Conservation (phyloP, 2,888 invertebrate genomes). For the Hyalella azteca region DNA sequence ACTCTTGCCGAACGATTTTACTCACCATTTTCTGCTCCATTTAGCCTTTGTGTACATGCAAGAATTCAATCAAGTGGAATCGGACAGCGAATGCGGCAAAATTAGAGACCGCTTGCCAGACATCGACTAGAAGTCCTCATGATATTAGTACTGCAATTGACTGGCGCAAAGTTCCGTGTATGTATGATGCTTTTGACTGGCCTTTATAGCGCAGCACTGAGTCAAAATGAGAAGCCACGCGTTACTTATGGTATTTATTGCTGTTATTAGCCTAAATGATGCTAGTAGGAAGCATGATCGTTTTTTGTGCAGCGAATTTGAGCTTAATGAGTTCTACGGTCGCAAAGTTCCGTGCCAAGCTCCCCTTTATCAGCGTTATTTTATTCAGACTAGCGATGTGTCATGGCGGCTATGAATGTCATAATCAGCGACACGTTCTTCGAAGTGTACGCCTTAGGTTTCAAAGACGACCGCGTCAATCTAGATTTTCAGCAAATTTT, state of each 20-base stretch:
- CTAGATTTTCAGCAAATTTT: no score
- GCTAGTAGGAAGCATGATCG: not conserved
- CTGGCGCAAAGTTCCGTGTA: not conserved
- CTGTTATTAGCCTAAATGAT: not conserved
- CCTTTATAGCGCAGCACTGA: not conserved
- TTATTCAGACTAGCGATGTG: not conserved
- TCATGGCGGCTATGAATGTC: not conserved
- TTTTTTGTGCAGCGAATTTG: no score
- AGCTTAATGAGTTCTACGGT: no score
- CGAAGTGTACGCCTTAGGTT: no score
- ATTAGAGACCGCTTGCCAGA: constrained; percentile 7
- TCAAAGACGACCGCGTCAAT: no score
- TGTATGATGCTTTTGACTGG: not conserved
- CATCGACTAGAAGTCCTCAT: not conserved
- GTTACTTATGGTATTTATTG: not conserved
- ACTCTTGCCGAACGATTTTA: not conserved
- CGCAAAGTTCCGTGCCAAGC: not conserved
- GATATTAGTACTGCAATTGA: not conserved
- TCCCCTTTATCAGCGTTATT: not conserved
- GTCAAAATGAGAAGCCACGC: constrained; percentile 4
- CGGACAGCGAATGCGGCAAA: constrained; percentile 18
- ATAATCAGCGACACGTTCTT: constrained; percentile 9
- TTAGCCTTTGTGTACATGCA: constrained; percentile 30
- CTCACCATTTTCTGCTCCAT: not conserved
- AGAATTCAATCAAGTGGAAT: constrained; percentile 23